Percentiles rank a stretch among this genome's conserved stretches.
Conservation (phyloP, 2,113 vertebrate species). For the Myrmophylax atrothorax region DNA sequence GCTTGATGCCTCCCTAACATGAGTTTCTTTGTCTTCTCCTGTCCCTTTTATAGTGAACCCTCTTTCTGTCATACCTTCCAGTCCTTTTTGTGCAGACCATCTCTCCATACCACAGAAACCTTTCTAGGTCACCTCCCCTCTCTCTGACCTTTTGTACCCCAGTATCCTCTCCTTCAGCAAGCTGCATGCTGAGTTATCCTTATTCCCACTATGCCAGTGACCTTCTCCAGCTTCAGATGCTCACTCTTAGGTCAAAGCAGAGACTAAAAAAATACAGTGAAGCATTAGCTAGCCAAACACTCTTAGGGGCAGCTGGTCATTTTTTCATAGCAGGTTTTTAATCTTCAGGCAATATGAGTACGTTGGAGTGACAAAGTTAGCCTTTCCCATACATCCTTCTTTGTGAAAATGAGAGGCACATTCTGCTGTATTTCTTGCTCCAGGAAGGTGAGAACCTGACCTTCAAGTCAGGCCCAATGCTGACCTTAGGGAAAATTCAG, state of each 20-base stretch:
- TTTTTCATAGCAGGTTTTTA: neutral
- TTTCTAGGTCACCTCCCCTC: neutral
- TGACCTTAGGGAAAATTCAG: neutral
- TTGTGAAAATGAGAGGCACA: neutral
- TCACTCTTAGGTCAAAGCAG: neutral
- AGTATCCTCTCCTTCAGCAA: neutral
- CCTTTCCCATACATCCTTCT: neutral
- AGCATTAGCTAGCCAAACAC: neutral
- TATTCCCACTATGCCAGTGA: fast-evolving
- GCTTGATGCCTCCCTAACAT: neutral
- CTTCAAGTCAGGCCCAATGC: neutral
- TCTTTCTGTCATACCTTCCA: neutral
- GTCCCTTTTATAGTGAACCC: neutral
- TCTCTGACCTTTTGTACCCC: neutral
- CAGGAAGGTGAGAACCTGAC: neutral
- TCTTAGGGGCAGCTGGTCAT: neutral
- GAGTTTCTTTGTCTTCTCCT: neutral
- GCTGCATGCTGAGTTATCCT: neutral
- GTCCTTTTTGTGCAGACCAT: neutral
- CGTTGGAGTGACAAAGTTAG: neutral
- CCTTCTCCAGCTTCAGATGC: neutral
- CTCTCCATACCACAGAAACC: neutral
- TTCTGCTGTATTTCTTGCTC: neutral
- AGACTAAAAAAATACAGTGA: neutral
- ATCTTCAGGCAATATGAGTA: neutral